A percentile compares a stretch with the other conserved stretches of the same genome.
Conservation (phyloP, 2,888 invertebrate genomes). For the Drosophila merina region DNA sequence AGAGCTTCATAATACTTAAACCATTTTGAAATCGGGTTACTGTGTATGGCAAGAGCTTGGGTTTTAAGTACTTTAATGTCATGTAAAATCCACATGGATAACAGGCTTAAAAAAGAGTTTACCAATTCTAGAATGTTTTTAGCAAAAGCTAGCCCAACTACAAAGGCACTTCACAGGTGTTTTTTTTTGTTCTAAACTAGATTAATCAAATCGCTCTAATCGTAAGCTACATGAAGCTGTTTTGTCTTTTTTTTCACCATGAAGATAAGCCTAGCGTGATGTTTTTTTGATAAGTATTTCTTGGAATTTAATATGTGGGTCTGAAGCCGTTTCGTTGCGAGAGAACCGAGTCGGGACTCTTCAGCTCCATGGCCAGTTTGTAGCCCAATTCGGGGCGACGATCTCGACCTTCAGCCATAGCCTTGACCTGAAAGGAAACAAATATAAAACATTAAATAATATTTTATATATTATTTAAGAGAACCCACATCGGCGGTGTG, state of each 20-base stretch:
- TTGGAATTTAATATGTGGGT: conserved; percentile 60
- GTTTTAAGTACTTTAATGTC: conserved; percentile 15
- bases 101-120: conserved; percentile 36
- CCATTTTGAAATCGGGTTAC: conserved; percentile 5
- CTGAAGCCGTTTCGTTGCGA: conserved; percentile 81
- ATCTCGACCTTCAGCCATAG: conserved; percentile 95
- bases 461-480: not conserved
- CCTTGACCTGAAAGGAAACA: conserved; percentile 87
- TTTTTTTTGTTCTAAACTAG: conserved; percentile 17
- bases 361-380: conserved; percentile 93
- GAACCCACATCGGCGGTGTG: conserved; percentile 88
- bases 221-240: conserved; percentile 32
- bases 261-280: conserved; percentile 40
- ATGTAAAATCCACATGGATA: conserved; percentile 42
- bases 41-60: conserved; percentile 20
- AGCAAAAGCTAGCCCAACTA: conserved; percentile 68
- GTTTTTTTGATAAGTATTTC: conserved; percentile 16
- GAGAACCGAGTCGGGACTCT: conserved; percentile 85
- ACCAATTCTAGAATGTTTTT: conserved; percentile 43
- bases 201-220: conserved; percentile 32
- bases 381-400: conserved; percentile 94
- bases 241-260: conserved; percentile 26
- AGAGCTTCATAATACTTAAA: conserved; percentile 34
- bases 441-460: not conserved
- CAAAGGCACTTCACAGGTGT: conserved; percentile 49